Base-by-base conservation (phyloP, 2,888 invertebrate genomes). In the Crossocerus cetratus region DNA sequence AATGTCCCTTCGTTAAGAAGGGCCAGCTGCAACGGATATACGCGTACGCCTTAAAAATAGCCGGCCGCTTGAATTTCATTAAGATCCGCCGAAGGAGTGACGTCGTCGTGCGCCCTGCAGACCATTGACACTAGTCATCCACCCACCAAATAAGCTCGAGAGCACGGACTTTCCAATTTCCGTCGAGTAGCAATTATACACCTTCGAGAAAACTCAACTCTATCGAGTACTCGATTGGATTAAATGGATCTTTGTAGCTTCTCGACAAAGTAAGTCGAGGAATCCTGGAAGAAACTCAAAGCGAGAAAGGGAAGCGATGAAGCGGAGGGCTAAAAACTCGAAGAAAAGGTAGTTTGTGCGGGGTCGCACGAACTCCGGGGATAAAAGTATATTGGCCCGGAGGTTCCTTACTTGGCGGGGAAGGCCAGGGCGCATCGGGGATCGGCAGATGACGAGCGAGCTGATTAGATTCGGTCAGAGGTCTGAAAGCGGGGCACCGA, bases 1-100 rank as follows among this genome's bases (percentile, higher is more conserved):
- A 89, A 88, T 88, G 89, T 86, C 81, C 84, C 87, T 88, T 89
- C 87, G 88, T 89, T 88, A 87, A 86, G 77, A 81, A 55, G 75
- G 62, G 69, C 81, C 82, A 82, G 82, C 83, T 82, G 82, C 78
- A 21, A 42, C 59, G 53, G 65, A 61, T 68, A 57, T 71, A 68
- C 72, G 49, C 49, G 16, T 57, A 32, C 32, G 32, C 54, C 69
- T 65, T 74, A 61, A 78, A 73, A 78, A 74, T 76, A 69, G 71
- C 76, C 44, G 8, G 32, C 44, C 53, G 55, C 68, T 76, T 75
- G 83, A 71, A 69, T 83, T 72, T 78, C 73, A 75, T 83, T 83
- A 77, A 78, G 70, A 79, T 70, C 69, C 64, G 16, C 5, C 13
- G 56, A 11, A 45, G 49, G 49, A 49, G 44, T 53, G 14, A 55